Percentiles rank a stretch among this genome's conserved stretches.
Evolutionary conservation across 1,140 invertebrate genomes (phyloP).

Genomic region (Apis dorsata): DNA sequence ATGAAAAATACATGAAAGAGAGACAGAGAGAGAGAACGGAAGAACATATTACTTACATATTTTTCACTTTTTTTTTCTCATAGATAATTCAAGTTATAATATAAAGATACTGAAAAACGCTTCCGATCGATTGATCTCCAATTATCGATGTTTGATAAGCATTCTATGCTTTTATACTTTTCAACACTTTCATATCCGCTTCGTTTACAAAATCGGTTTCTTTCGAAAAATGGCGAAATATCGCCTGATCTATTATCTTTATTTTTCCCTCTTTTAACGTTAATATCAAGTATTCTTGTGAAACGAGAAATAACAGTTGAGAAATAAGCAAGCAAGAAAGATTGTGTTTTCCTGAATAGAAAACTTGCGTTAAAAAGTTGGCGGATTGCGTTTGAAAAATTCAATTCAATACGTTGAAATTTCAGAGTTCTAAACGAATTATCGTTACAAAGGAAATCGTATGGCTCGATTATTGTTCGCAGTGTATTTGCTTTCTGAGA

Average conservation of each 20-base stretch:
- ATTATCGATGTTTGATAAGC: background rate
- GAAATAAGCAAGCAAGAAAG: background rate
- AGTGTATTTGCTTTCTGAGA: background rate
- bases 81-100: background rate
- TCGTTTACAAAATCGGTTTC: background rate
- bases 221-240: background rate
- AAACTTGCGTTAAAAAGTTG: background rate
- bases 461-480: background rate
- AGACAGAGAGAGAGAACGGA: too few species aligned
- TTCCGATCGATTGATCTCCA: background rate
- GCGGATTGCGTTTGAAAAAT: background rate
- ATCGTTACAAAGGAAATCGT: background rate
- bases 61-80: background rate
- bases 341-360: background rate
- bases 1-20: too few species aligned
- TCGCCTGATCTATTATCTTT: background rate
- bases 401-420: too few species aligned
- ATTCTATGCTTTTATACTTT: background rate
- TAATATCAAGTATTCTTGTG: background rate
- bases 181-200: background rate
- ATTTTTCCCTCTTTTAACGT: background rate
- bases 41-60: too few species aligned
- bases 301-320: background rate
- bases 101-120: background rate
- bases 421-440: background rate